Base-by-base conservation (phyloP, 2,797 vertebrate species). In the Selene dorsalis region DNA sequence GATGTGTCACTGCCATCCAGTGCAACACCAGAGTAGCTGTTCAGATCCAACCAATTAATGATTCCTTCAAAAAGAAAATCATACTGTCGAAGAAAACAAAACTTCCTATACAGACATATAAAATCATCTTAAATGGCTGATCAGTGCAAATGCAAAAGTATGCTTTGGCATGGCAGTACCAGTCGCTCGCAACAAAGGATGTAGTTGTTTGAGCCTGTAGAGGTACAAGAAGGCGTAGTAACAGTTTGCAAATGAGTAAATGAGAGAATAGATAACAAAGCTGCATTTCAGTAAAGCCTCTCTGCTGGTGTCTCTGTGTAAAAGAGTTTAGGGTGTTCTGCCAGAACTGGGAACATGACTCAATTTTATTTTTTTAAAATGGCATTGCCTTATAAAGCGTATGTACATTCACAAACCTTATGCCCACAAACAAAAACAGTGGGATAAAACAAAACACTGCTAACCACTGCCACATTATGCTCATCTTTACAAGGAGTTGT, bases 281-380 rank as follows among this genome's bases (percentile, higher is more conserved):
- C n/a, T 0, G 1, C 1, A 10, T 56, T 69, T 71, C 17, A 61
- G 24, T 58, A 28, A 80, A 73, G 38, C 26, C 4, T 50, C 64
- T 76, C 17, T 58, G 24, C 16, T 50, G 57, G 18, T 6, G 1
- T 39, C 12, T 0, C 17, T 60, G 16, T 67, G 41, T 64, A 35
- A 55, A 26, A 55, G 22, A 67, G 24, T 43, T 69, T 28, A 22
- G 11, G 26, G 1, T 45, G 69, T 41, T 57, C 56, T 62, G 30
- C 39, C 28, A 45, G 4, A 77, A 74, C 22, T 55, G 41, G 56
- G 45, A n/a, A 62, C 47, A 67, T 71, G 61, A 53, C 35, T 66
- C 70, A 77, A 59, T 77, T 78, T 24, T 2, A 24, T 69, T 66
- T 76, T 53, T 64, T 75, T 18, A 55, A 50, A 70, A 70, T 43